A percentile compares a stretch with the other conserved stretches of the same genome.
These are phyloP conservation scores for Phyllopteryx taeniolatus DNA, from an alignment of 2,113 vertebrate genomes.

Conservation along the genomic window DNA sequence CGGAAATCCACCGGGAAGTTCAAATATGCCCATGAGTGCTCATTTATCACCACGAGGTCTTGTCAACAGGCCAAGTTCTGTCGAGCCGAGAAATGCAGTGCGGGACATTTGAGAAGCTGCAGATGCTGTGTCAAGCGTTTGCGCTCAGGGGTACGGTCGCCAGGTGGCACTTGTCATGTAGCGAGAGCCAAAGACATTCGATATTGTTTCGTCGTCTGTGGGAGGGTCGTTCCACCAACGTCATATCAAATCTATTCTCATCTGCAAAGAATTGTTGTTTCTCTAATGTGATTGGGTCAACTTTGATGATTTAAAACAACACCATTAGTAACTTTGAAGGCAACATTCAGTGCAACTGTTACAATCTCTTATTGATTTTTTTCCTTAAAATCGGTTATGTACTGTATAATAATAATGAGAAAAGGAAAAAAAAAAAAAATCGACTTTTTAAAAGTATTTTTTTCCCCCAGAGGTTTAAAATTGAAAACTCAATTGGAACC, in stretches of 20 bases:
- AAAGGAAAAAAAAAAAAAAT: too few species aligned
- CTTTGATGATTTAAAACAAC: background rate
- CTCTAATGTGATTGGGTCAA: background rate
- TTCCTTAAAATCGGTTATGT: too few species aligned
- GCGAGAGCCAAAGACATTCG: background rate
- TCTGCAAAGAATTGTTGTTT: background rate
- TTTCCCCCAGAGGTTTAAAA: too few species aligned
- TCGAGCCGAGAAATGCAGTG: slow-evolving; percentile 23
- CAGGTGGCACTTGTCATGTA: slow-evolving; percentile 27
- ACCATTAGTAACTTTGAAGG: too few species aligned
- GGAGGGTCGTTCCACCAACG: background rate
- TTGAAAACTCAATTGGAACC: too few species aligned
- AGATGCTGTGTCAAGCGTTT: slow-evolving; percentile 46
- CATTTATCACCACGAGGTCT: slow-evolving; percentile 37
- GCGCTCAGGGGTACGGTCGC: slow-evolving; percentile 35
- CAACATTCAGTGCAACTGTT: too few species aligned
- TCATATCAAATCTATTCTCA: background rate
- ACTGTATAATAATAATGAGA: too few species aligned
- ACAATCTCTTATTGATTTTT: too few species aligned
- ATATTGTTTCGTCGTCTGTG: slow-evolving; percentile 4
- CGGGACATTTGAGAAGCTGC: slow-evolving; percentile 55
- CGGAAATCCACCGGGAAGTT: slow-evolving; percentile 23
- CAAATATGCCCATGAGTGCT: slow-evolving; percentile 22
- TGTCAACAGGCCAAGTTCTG: slow-evolving; percentile 28
- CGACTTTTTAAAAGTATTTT: too few species aligned